These are phyloP conservation scores for Cardinalis cardinalis DNA, from an alignment of 2,113 vertebrate genomes.

Conservation along the genomic window DNA sequence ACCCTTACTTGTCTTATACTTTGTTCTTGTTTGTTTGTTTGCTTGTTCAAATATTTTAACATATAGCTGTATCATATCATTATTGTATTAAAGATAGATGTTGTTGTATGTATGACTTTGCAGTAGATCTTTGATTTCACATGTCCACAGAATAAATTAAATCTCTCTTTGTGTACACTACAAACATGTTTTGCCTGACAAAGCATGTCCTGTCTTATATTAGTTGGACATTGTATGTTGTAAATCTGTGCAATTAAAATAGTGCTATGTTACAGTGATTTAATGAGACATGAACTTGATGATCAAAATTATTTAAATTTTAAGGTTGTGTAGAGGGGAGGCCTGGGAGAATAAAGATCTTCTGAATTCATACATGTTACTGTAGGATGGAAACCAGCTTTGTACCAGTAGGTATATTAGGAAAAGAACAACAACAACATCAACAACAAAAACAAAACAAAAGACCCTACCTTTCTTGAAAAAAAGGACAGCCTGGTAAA, in stretches of 20 bases:
- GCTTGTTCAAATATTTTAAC: not conserved
- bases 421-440: not conserved
- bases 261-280: not conserved
- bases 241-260: not conserved
- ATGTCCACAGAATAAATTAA: not conserved
- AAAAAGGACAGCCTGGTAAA: constrained; percentile 32
- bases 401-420: not conserved
- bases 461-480: not conserved
- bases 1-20: not conserved
- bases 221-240: not conserved
- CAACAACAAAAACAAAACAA: not conserved
- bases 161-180: not conserved
- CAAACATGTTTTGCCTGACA: not conserved
- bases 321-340: not conserved
- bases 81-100: not conserved
- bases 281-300: not conserved
- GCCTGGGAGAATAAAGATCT: not conserved
- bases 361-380: not conserved
- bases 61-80: not conserved
- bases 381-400: not conserved
- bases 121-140: not conserved
- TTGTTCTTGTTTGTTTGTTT: not conserved
- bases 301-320: constrained; percentile 27
- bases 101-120: not conserved
- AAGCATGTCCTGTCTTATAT: not conserved